Evolutionary conservation across 1,140 invertebrate species (phyloP).

Genomic region (Capitella teleta): DNA sequence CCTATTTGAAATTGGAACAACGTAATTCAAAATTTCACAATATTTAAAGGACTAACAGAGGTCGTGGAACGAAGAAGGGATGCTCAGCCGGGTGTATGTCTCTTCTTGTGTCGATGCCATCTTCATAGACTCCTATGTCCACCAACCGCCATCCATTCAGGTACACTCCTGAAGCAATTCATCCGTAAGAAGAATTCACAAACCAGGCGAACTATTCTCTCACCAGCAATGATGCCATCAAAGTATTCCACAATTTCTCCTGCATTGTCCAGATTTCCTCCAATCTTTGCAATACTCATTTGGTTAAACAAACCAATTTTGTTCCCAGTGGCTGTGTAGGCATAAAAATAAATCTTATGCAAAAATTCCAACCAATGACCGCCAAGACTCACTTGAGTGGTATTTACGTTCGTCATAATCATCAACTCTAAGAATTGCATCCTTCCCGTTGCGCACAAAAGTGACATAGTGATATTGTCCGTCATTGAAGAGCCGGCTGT

Average conservation of each 20-base stretch:
- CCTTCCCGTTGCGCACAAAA: conserved; percentile 22
- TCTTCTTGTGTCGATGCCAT: neutral
- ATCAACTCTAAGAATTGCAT: conserved; percentile 24
- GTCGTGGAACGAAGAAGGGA: conserved; percentile 1
- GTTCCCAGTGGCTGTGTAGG: neutral
- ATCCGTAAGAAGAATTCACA: too few relatives aligned
- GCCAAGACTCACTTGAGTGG: too few relatives aligned
- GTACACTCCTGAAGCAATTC: conserved; percentile 20
- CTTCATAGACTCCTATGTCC: conserved; percentile 4
- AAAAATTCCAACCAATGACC: too few relatives aligned
- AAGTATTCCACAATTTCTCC: conserved; percentile 15
- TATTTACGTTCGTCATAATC: too few relatives aligned
- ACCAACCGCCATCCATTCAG: conserved; percentile 20
- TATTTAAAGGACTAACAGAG: conserved; percentile 3
- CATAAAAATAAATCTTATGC: neutral
- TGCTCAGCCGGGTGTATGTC: conserved; percentile 6
- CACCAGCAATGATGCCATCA: conserved; percentile 31
- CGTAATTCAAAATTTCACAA: too few relatives aligned
- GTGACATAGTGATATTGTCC: conserved; percentile 28
- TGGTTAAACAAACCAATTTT: conserved; percentile 18
- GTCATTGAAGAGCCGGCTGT: conserved; percentile 19
- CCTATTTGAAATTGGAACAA: too few relatives aligned
- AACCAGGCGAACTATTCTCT: too few relatives aligned
- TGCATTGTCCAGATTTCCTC: conserved; percentile 15
- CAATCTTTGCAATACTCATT: conserved; percentile 20